Evolutionary conservation across 1,140 invertebrate species (phyloP), one percentile per base, ranked within the genome.

Genomic region (Macrotrachela quadricornifera): DNA sequence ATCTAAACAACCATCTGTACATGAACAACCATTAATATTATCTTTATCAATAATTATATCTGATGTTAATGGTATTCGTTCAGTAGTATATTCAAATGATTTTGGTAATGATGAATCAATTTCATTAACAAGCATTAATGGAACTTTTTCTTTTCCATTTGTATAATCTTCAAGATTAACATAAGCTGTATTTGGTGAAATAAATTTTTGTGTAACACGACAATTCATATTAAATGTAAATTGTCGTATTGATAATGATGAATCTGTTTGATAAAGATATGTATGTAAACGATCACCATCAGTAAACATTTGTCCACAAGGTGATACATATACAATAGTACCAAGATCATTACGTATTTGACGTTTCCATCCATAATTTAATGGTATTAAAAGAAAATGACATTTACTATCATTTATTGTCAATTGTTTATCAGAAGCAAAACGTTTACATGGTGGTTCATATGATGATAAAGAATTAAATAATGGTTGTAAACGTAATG

Each of bases 1-100:
- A 65, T 92, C 81, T 79, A 77, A 74, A 67, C 86, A 94, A 67
- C 88, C 82, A 63, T 92, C 87, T 11, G 78, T 80, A 63, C 88
- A 95, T 66, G 86, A 80, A 63, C 87, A 95, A 46, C 86, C 79
- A 49, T 79, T 78, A 14, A 94, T 71, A 68, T 90, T 92, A 30
- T 83, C 78, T 1, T 78, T 75, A 69, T 91, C 81, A 3, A 82
- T 64, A 68, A 88, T 88, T 9, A 94, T 70, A 52, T 80, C 87
- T 9, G 81, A 83, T 56, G 82, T 77, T 4, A 80, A 80, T 8
- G 85, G 82, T 58, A 81, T 79, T 12, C 87, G 72, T 60, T 80
- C 74, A 4, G 80, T 83, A 53, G 81, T 82, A 66, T 95, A 95
- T 44, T 79, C 78, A 46, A 87, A 81, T 58, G 80, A 82, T 59